These are phyloP conservation scores for Centropristis striata DNA, from an alignment of 2,113 vertebrate genomes.

Conservation along the genomic window DNA sequence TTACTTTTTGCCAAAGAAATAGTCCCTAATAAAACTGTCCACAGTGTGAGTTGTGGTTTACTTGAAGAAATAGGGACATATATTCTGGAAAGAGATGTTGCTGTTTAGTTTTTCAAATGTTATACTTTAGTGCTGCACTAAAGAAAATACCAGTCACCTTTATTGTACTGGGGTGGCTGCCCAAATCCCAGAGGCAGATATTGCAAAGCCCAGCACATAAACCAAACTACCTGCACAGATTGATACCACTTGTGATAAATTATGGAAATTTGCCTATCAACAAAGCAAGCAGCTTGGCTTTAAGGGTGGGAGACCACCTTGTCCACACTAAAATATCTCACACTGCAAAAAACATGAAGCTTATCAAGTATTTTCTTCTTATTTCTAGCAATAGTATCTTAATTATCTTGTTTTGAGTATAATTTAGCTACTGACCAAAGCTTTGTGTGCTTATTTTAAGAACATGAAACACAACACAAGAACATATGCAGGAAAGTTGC, in stretches of 20 bases:
- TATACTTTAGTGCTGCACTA: neutral
- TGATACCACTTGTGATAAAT: neutral
- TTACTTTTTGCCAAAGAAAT: neutral
- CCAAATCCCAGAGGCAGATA: neutral
- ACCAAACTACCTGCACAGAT: neutral
- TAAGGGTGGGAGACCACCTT: neutral
- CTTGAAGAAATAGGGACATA: neutral
- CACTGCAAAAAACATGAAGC: no score
- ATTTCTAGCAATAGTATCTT: no score
- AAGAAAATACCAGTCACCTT: neutral
- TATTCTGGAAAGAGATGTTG: neutral
- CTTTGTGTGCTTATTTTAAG: no score
- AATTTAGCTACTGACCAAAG: no score
- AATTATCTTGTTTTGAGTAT: no score
- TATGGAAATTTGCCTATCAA: no score
- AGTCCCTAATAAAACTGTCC: neutral
- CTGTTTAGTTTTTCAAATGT: neutral
- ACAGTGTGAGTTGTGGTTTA: constrained; percentile 1
- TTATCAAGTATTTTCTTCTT: no score
- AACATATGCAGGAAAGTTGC: no score
- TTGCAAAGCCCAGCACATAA: neutral
- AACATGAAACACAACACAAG: no score
- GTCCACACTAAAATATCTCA: neutral
- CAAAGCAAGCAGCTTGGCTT: neutral
- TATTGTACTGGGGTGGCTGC: neutral